Evolutionary conservation across 1,140 invertebrate genomes (phyloP).

Genomic region (Drosophila pectinifera): DNA sequence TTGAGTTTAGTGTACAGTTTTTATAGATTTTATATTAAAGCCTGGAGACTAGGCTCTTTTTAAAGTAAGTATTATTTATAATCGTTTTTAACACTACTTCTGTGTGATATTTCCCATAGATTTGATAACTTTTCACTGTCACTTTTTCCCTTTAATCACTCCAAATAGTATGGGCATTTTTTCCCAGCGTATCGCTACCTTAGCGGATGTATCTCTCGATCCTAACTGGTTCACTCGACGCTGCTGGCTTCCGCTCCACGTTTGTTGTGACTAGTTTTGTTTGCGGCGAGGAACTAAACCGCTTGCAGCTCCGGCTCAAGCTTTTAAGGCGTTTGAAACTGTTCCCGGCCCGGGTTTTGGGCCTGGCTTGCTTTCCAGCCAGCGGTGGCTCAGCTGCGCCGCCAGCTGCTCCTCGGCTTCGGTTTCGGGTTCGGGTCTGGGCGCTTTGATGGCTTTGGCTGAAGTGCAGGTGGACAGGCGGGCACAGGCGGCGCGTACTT

Average conservation of each 20-base stretch:
- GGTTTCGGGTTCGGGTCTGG: constrained; percentile 28
- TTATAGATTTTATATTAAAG: neutral
- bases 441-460: constrained; percentile 24
- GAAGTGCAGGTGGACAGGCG: constrained; percentile 48
- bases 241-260: constrained; percentile 61
- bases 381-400: constrained; percentile 40
- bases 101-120: no score
- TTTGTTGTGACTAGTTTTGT: constrained; percentile 82
- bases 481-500: constrained; percentile 53
- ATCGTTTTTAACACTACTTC: neutral
- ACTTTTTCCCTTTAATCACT: no score
- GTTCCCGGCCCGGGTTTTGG: constrained; percentile 41
- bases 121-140: no score
- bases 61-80: neutral
- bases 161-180: neutral
- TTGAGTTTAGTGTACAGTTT: no score
- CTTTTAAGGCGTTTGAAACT: constrained; percentile 68
- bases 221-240: constrained; percentile 53
- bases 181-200: constrained; percentile 19
- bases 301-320: constrained; percentile 68
- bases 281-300: constrained; percentile 84
- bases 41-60: no score
- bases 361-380: constrained; percentile 3
- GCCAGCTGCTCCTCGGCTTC: constrained; percentile 48
- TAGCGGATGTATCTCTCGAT: constrained; percentile 22